Evolutionary conservation across 2,888 invertebrate species (phyloP).

Genomic region (Elmis aenea): DNA sequence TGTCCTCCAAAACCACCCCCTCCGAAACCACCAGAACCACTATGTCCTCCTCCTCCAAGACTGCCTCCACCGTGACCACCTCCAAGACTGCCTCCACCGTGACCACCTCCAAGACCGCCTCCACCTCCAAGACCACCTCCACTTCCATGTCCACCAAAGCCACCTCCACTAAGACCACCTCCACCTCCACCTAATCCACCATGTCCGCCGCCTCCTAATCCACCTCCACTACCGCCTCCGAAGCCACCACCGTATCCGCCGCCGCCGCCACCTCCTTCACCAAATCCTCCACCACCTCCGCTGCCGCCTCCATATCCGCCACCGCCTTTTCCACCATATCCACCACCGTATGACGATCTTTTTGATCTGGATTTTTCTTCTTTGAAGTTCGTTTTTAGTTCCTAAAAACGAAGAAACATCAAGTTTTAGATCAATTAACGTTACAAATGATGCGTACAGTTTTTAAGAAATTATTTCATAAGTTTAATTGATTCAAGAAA

Average conservation of each 20-base stretch:
- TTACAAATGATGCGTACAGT: no score
- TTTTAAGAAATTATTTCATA: no score
- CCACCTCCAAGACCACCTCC: conserved; percentile 38
- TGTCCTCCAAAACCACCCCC: conserved; percentile 19
- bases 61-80: background rate
- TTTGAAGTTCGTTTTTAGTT: conserved; percentile 18
- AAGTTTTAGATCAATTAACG: no score
- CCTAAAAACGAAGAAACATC: no score
- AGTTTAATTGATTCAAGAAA: no score
- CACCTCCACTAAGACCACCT: conserved; percentile 12
- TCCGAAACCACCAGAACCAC: conserved; percentile 10
- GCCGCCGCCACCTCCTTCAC: conserved; percentile 11
- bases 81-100: conserved; percentile 19
- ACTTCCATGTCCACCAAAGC: conserved; percentile 14
- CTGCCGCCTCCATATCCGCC: conserved; percentile 41
- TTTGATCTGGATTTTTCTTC: conserved; percentile 9
- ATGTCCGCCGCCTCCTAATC: conserved; percentile 14
- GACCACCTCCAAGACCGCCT: conserved; percentile 26
- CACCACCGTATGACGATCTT: conserved; percentile 45
- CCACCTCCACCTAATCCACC: conserved; percentile 20
- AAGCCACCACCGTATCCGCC: conserved; percentile 46
- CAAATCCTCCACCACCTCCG: conserved; percentile 2
- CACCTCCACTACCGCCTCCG: conserved; percentile 7
- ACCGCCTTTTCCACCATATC: conserved; percentile 2
- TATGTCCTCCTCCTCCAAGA: conserved; percentile 8